phyloP scores from a whole-genome alignment of 2,113 vertebrate genomes.

The Ancistrus triradiatus region DNA sequence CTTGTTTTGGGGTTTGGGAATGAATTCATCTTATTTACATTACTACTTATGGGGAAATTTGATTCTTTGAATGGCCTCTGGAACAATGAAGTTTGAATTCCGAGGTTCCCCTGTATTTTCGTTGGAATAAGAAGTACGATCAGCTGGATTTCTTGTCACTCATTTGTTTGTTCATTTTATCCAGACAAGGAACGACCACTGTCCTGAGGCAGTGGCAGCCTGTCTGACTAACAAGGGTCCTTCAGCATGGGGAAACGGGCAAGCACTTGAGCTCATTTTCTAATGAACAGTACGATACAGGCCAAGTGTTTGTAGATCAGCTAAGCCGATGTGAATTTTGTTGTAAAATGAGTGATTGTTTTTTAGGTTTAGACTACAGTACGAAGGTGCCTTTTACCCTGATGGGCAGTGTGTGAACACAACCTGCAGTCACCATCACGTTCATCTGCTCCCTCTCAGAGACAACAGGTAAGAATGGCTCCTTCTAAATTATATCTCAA shows the following conservation, averaged over 20 bases:
- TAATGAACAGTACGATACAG: slow-evolving; percentile 74
- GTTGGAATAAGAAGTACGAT: too few species aligned
- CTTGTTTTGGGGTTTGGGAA: too few species aligned
- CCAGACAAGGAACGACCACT: slow-evolving; percentile 58
- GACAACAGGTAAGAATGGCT: slow-evolving; percentile 72
- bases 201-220: slow-evolving; percentile 75
- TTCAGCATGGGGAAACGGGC: slow-evolving; percentile 75
- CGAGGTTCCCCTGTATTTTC: too few species aligned
- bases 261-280: slow-evolving; percentile 64
- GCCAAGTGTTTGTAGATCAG: not conserved
- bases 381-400: slow-evolving; percentile 56
- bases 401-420: slow-evolving; percentile 77
- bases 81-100: too few species aligned
- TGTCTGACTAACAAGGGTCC: slow-evolving; percentile 69
- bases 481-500: too few species aligned
- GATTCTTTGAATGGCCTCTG: too few species aligned
- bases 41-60: too few species aligned
- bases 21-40: too few species aligned
- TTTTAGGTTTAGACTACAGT: slow-evolving; percentile 77
- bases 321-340: not conserved
- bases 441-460: slow-evolving; percentile 85
- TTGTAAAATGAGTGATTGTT: too few species aligned
- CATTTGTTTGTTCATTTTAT: not conserved
- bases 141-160: too few species aligned
- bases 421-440: slow-evolving; percentile 82